Conservation (phyloP, 2,113 vertebrate species). For the Rutilus rutilus region DNA sequence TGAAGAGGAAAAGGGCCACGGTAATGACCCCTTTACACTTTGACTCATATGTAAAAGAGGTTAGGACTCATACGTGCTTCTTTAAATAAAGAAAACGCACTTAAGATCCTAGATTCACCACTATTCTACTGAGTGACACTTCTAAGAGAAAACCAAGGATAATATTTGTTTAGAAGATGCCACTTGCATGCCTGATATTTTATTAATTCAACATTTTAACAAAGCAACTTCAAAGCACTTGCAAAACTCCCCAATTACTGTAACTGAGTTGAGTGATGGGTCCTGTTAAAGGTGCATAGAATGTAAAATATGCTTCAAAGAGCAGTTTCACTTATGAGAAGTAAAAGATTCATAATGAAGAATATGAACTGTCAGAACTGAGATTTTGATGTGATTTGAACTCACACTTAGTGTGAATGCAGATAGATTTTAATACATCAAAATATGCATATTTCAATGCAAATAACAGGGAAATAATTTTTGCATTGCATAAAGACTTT, state of each 20-base stretch:
- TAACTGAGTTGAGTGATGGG: not conserved
- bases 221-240: conserved; percentile 19
- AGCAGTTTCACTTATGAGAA: not conserved
- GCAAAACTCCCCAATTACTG: conserved; percentile 39
- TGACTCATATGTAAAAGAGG: conserved; percentile 13
- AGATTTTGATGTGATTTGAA: conserved; percentile 23
- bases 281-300: not conserved
- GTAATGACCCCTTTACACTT: conserved; percentile 5
- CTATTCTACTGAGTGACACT: not conserved
- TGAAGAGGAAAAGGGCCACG: conserved; percentile 2
- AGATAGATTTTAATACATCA: not conserved
- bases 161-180: conserved; percentile 24
- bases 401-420: conserved; percentile 2
- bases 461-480: conserved; percentile 68
- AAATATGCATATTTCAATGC: conserved; percentile 55
- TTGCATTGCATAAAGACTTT: conserved; percentile 65
- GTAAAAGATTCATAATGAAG: not conserved
- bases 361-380: not conserved
- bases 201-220: conserved; percentile 23
- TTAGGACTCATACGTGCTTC: not conserved
- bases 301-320: conserved; percentile 21
- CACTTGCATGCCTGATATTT: conserved; percentile 2
- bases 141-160: not conserved
- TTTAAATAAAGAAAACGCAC: conserved; percentile 4
- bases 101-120: not conserved